Base-by-base conservation (phyloP, 2,888 invertebrate genomes). In the Hecatera dysodea region DNA sequence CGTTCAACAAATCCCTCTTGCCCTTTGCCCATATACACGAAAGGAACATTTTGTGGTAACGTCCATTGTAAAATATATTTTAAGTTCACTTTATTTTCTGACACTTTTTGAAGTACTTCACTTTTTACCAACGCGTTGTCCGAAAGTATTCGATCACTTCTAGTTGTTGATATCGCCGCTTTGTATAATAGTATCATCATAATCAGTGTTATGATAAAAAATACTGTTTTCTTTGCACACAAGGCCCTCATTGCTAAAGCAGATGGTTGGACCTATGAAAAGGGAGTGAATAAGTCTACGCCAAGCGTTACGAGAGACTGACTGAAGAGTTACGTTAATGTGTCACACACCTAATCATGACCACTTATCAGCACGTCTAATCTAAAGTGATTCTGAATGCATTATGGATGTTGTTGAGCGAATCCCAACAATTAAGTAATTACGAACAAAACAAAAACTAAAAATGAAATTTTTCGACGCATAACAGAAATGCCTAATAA, bases 21-120 rank as follows among this genome's bases (percentile, higher is more conserved):
- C 5, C 88, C 91, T 2, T 78, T 67, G 3, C 88, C 87, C 86
- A 92, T 89, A 60, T 88, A 90, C 19, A 83, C 80, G 63, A 93
- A 90, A 2, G 92, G 92, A 44, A 88, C 82, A 61, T 77, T 86
- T 19, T 33, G 66, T 0, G 86, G 63, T 15, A 80, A 81, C 0
- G 92, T 92, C 92, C 92, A 93, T 50, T 88, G 88, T 44, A 92
- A 79, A 69, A 92, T 91, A 63, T 91, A 88, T 77, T 90, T 91
- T 50, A 89, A 59, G 24, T 71, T 36, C 56, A 33, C 57, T 50
- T 55, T 68, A 0, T 53, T 72, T 52, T 12, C 11, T n/a, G 53
- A 22, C 44, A 55, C 48, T 24, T 61, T 42, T 67, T 61, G 6
- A n/a, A 39, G 27, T 50, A 67, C 55, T 64, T 60, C 63, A 66